Evolutionary conservation across 2,888 invertebrate species (phyloP), one percentile per base, ranked within the genome.

Genomic region (Zhengitettix transpicula): DNA sequence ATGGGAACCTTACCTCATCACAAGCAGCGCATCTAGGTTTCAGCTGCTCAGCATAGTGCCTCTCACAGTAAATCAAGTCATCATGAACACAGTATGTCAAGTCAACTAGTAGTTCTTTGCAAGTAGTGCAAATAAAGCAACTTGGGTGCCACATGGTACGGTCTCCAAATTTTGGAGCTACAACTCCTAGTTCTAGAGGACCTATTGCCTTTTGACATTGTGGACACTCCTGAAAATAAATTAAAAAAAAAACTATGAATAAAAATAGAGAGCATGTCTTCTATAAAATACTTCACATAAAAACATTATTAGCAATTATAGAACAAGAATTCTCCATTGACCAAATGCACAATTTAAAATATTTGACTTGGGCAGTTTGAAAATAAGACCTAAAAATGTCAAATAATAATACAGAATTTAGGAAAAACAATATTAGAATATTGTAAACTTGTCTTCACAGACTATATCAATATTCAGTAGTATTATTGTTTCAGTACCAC

Each of bases 1-100:
- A 28, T 28, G 2, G 7, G 7, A 28, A 28, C 28, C 87, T 81
- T 72, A 99, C 98, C 90, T 99, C 98, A 77, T 98, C 97, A 77
- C 98, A 99, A 67, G 94, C 89, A 64, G 92, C 84, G 74, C 98
- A 98, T 68, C 98, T 80, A 15, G 98, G 96, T 74, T 95, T 94
- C 71, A 97, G 79, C 70, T 89, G 82, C 75, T 99, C 97, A 57
- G 96, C 95, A 74, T 96, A 99, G 76, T 99, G 98, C 65, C 96
- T 81, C 70, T 93, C 94, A 75, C 96, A 96, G 77, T 85, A 94
- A 65, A 93, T 79, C 65, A 84, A 80, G 66, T 89, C 89, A 67
- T 93, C 91, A 72, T 90, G 81, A 65, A 89, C 87, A 74, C 98
- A 98, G 76, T 98, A 97, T 57, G 93, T 90, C 69, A 99, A 82